Evolutionary conservation across 2,888 invertebrate genomes (phyloP), one percentile per base, ranked within the genome.

Genomic region (Tridacna crocea): DNA sequence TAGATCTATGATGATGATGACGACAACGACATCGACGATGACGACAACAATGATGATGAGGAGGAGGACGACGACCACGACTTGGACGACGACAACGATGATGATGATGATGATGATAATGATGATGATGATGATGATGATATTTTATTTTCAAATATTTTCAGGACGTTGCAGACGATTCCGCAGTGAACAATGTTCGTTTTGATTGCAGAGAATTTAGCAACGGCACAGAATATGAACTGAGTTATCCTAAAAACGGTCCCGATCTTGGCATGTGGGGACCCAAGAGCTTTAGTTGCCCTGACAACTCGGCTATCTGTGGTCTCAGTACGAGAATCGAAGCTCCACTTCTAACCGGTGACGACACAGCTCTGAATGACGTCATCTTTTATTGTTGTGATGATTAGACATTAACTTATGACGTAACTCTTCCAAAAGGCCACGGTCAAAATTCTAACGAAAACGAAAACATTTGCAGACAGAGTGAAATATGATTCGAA

Each of bases 281-380:
- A 6, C 36, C 47, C 10, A 79, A 68, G 75, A 82, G 82, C 46
- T 48, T 58, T 24, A 75, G 55, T 15, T 82, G 82, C 26, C 74
- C 68, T 2, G 61, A 48, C 22, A 24, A 74, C 47, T 74, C 78
- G 19, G 82, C 82, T 13, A 75, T 82, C 12, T 82, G 82, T 47
- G 82, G 82, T 19, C 51, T 82, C 19, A 75, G 61, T 11, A 82
- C 82, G 2, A 68, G 66, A 58, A 65, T 82, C 10, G 76, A 76
- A 60, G 58, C 36, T 26, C 46, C 47, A 15, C 70, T 70, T 19
- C 47, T n/a, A 12, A 51, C 51, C 19, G 68, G 74, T 27, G 79
- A 80, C 61, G 79, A 80, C 36, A 80, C 79, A 6, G 72, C 75
- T n/a, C 61, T 80, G 27, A 80, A 80, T 80, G 79, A 80, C 36